Conservation (phyloP, 2,888 invertebrate genomes). For the Zaprionus obscuricornis region DNA sequence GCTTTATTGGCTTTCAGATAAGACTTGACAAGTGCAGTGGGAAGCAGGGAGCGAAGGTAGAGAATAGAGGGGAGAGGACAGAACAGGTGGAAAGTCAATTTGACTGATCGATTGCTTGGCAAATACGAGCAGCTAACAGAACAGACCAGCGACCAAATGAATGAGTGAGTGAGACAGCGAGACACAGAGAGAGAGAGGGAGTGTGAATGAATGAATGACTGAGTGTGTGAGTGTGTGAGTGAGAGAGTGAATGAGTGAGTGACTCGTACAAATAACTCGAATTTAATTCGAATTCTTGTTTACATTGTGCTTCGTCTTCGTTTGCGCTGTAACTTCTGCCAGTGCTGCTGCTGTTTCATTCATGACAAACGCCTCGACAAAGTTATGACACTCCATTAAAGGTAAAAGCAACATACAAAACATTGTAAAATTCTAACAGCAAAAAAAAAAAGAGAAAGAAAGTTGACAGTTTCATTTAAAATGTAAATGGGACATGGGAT, state of each 20-base stretch:
- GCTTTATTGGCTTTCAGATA: constrained; percentile 11
- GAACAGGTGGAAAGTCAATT: constrained; percentile 42
- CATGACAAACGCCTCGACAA: constrained; percentile 33
- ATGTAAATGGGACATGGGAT: constrained; percentile 62
- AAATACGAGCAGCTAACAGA: constrained; percentile 23
- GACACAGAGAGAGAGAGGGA: no score
- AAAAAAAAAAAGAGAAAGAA: constrained; percentile 21
- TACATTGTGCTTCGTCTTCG: no score
- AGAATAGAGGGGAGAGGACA: no score
- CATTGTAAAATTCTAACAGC: constrained; percentile 54
- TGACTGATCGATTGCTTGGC: constrained; percentile 51
- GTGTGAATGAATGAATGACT: not conserved
- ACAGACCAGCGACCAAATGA: not conserved
- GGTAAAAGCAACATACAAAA: constrained; percentile 36
- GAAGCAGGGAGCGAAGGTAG: no score
- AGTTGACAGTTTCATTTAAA: constrained; percentile 67
- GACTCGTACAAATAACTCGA: constrained; percentile 12
- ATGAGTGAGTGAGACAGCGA: constrained; percentile 9
- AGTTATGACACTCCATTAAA: constrained; percentile 40
- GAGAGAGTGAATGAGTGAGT: not conserved
- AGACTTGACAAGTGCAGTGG: no score
- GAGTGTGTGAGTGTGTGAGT: constrained; percentile 3
- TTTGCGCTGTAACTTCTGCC: not conserved
- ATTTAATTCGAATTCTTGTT: constrained; percentile 32
- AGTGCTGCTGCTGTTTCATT: constrained; percentile 3